These are phyloP conservation scores for Peromyscus eremicus DNA, from an alignment of 2,797 vertebrate genomes.

Conservation along the genomic window DNA sequence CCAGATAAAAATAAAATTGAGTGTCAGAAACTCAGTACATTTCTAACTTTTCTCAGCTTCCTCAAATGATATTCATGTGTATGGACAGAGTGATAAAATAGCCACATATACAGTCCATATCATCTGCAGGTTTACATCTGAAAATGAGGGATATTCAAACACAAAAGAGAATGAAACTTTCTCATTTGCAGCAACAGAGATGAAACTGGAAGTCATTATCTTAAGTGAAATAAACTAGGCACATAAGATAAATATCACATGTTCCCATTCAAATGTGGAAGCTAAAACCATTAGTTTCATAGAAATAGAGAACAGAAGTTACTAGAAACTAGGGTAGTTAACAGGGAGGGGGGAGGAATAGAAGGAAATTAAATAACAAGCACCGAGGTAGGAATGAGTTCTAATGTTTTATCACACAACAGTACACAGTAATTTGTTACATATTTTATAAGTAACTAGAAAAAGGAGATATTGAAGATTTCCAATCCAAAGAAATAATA, in stretches of 20 bases:
- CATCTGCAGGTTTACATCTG: not conserved
- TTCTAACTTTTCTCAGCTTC: not conserved
- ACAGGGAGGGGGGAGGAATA: too few relatives aligned
- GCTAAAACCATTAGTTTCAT: not conserved
- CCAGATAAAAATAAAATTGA: conserved; percentile 20
- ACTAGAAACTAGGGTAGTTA: not conserved
- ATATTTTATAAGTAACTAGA: not conserved
- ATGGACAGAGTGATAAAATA: not conserved
- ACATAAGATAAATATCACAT: not conserved
- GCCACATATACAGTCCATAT: not conserved
- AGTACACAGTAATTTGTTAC: not conserved
- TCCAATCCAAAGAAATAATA: not conserved
- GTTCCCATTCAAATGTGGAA: not conserved
- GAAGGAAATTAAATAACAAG: not conserved
- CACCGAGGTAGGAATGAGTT: not conserved
- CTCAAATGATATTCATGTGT: not conserved
- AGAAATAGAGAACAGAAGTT: not conserved
- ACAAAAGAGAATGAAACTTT: not conserved
- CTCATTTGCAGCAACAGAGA: not conserved
- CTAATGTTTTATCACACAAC: not conserved
- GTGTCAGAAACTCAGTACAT: not conserved
- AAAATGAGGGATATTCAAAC: not conserved
- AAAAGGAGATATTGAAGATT: not conserved
- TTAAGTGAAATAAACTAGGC: not conserved
- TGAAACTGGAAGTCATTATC: not conserved